A percentile compares a stretch with the other conserved stretches of the same genome.
Conservation (phyloP, 2,888 invertebrate species). For the Gibbula magus region DNA sequence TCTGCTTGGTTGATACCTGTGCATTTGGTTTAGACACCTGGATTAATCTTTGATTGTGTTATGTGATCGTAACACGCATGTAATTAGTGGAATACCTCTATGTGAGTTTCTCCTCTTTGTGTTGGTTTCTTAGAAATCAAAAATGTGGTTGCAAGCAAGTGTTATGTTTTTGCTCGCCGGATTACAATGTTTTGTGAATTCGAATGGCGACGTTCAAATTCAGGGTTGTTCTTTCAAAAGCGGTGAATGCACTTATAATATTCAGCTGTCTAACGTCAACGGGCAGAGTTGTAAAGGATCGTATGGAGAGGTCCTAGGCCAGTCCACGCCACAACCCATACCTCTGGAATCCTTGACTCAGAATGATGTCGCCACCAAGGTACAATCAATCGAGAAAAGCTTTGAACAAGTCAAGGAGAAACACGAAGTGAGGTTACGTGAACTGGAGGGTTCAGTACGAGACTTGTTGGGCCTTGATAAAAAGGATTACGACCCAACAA, state of each 20-base stretch:
- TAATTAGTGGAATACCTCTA: too few species aligned
- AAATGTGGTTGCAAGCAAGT: neutral
- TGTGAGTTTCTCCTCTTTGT: too few species aligned
- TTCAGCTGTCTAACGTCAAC: constrained; percentile 15
- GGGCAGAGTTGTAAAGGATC: neutral
- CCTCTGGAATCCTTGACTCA: neutral
- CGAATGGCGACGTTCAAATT: neutral
- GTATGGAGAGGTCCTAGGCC: neutral
- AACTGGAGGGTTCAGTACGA: constrained; percentile 18
- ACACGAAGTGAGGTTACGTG: constrained; percentile 20
- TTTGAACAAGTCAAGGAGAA: constrained; percentile 27
- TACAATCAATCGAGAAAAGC: constrained; percentile 25
- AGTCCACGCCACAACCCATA: neutral
- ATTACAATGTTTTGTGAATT: neutral
- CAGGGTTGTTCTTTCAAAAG: constrained; percentile 19
- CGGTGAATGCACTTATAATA: constrained; percentile 7
- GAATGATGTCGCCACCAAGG: neutral
- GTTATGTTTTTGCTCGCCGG: neutral
- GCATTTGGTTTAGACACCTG: too few species aligned
- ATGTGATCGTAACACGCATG: too few species aligned
- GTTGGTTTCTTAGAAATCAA: neutral
- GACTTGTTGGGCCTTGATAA: constrained; percentile 21
- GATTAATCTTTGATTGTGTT: too few species aligned
- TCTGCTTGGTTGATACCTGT: too few species aligned
- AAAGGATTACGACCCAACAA: neutral